Conservation (phyloP, 2,888 invertebrate species). For the Pinctada fucata region DNA sequence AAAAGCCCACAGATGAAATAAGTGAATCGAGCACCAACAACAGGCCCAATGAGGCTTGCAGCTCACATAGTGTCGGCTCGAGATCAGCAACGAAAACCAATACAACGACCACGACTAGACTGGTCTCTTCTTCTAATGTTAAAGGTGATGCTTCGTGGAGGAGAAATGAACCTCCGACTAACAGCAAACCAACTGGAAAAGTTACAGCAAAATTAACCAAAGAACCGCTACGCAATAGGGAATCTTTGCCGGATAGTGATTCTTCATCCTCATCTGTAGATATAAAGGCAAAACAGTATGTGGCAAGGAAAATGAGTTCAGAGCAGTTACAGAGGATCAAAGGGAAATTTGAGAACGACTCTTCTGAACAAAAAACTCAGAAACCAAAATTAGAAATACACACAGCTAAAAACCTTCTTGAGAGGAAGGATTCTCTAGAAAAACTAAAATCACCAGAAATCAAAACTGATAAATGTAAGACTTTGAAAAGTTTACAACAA, state of each 20-base stretch:
- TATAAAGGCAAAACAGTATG: conserved; percentile 9
- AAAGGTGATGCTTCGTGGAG: no score
- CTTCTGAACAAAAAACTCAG: background rate
- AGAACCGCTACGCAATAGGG: background rate
- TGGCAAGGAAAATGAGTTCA: conserved; percentile 51
- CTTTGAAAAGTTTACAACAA: conserved; percentile 29
- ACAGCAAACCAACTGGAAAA: background rate
- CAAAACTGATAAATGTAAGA: conserved; percentile 13
- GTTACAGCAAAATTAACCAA: background rate
- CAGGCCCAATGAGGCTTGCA: background rate
- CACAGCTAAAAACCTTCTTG: conserved; percentile 22
- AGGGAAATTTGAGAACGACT: conserved; percentile 51
- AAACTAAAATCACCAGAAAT: conserved; percentile 21
- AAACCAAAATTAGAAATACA: conserved; percentile 31
- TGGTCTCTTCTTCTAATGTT: no score
- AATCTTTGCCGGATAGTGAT: background rate
- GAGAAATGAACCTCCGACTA: background rate
- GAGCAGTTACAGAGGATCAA: conserved; percentile 55
- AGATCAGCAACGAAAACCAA: background rate
- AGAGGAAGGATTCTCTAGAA: conserved; percentile 39
- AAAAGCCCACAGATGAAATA: conserved; percentile 26
- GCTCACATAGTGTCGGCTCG: background rate
- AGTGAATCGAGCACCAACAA: background rate
- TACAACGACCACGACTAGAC: no score
- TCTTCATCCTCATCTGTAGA: background rate